Percentiles rank a stretch among this genome's conserved stretches.
Conservation (phyloP, 2,797 vertebrate genomes). For the Thripadectes ignobilis region DNA sequence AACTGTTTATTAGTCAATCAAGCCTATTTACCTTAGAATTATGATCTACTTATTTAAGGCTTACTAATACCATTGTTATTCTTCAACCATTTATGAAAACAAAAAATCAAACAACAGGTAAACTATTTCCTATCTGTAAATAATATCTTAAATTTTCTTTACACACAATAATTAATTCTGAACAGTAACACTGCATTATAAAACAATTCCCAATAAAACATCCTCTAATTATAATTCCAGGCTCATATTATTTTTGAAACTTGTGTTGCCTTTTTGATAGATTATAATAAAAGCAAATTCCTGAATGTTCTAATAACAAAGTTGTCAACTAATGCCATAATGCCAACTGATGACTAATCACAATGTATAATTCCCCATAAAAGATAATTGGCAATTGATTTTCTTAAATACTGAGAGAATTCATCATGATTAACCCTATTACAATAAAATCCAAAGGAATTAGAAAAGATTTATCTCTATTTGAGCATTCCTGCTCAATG, state of each 20-base stretch:
- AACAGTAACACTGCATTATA: background rate
- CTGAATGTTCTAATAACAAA: constrained; percentile 66
- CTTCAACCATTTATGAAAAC: constrained; percentile 40
- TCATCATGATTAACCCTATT: constrained; percentile 61
- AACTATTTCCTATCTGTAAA: constrained; percentile 48
- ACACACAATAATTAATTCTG: constrained; percentile 63
- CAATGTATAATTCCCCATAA: constrained; percentile 62
- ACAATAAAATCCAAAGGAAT: constrained; percentile 64
- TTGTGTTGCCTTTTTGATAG: constrained; percentile 60
- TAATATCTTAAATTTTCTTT: constrained; percentile 55
- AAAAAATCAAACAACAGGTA: background rate
- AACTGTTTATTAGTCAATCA: background rate
- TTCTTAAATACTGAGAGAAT: constrained; percentile 72
- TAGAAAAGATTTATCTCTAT: constrained; percentile 67
- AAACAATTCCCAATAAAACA: constrained; percentile 53
- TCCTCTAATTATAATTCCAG: constrained; percentile 59
- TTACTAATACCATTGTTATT: constrained; percentile 48
- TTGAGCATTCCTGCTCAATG: constrained; percentile 59
- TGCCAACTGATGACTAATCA: constrained; percentile 48
- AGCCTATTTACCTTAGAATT: background rate
- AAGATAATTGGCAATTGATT: constrained; percentile 74
- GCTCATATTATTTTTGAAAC: constrained; percentile 62
- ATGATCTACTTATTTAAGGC: constrained; percentile 43
- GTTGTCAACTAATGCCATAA: constrained; percentile 64
- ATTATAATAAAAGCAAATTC: constrained; percentile 74